Conservation (phyloP, 2,797 vertebrate species). For the Galaxias olidus region DNA sequence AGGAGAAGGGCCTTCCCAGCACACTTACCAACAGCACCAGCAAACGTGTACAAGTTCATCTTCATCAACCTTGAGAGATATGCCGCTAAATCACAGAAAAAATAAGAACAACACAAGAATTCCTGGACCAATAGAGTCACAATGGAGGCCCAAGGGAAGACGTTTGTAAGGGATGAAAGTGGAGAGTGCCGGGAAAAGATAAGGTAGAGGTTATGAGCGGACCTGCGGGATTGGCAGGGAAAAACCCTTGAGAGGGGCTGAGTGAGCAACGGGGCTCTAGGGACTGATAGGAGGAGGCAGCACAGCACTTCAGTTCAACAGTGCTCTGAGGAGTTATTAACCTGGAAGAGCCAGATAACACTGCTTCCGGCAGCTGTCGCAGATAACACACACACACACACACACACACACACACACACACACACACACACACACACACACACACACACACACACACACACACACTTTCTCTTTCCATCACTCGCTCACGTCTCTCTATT, state of each 20-base stretch:
- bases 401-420: background rate
- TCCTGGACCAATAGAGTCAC: slow-evolving; percentile 17
- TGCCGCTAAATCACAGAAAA: slow-evolving; percentile 69
- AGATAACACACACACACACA: slow-evolving; percentile 54
- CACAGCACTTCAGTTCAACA: slow-evolving; percentile 52
- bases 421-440: slow-evolving; percentile 22
- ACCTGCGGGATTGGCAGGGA: slow-evolving; percentile 36
- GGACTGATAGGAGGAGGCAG: slow-evolving; percentile 46
- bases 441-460: slow-evolving; percentile 26
- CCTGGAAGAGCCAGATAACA: slow-evolving; percentile 65
- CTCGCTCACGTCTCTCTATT: slow-evolving; percentile 20
- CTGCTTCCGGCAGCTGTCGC: slow-evolving; percentile 56
- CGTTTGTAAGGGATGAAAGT: slow-evolving; percentile 55
- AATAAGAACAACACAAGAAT: slow-evolving; percentile 55
- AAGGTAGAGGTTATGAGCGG: background rate
- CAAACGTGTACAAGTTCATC: slow-evolving; percentile 57
- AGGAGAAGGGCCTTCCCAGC: slow-evolving; percentile 43
- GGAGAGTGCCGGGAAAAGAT: slow-evolving; percentile 35
- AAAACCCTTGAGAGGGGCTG: slow-evolving; percentile 37
- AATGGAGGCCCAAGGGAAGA: slow-evolving; percentile 56
- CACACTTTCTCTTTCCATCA: slow-evolving; percentile 13
- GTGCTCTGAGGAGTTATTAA: slow-evolving; percentile 71
- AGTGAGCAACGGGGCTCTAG: slow-evolving; percentile 58
- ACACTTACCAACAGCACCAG: slow-evolving; percentile 62
- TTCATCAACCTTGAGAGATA: slow-evolving; percentile 66